Conservation (phyloP, 2,797 vertebrate species). For the Amazona ochrocephala region DNA sequence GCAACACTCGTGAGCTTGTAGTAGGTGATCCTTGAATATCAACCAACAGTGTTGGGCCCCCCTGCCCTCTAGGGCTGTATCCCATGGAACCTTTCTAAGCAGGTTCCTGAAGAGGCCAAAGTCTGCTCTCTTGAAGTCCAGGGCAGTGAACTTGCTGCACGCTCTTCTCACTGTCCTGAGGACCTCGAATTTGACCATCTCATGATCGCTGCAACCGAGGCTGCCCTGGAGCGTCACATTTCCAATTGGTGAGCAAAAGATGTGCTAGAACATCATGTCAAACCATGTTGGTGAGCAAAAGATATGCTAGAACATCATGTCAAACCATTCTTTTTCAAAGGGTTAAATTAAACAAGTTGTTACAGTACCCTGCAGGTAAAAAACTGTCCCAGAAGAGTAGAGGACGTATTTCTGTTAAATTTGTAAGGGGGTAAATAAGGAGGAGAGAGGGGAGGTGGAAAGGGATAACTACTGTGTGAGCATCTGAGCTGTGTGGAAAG, state of each 20-base stretch:
- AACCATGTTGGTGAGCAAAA: background rate
- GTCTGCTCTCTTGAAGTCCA: too few relatives aligned
- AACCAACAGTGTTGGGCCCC: too few relatives aligned
- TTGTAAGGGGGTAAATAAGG: background rate
- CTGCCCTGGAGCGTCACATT: too few relatives aligned
- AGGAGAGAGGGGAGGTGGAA: background rate
- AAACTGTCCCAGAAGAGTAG: background rate
- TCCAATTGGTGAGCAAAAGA: background rate
- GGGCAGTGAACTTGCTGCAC: too few relatives aligned
- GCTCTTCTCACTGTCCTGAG: too few relatives aligned
- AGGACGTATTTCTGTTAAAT: background rate
- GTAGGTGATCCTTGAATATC: too few relatives aligned
- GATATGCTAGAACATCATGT: background rate
- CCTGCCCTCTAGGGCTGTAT: too few relatives aligned
- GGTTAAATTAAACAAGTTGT: conserved; percentile 15
- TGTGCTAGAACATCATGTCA: background rate
- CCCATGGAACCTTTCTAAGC: too few relatives aligned
- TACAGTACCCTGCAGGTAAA: background rate
- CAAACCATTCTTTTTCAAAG: background rate
- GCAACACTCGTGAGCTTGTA: too few relatives aligned
- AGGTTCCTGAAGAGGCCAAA: too few relatives aligned
- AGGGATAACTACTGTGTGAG: background rate
- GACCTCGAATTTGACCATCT: too few relatives aligned
- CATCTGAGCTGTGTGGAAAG: background rate
- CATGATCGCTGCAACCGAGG: too few relatives aligned